Conservation (phyloP, 2,113 vertebrate genomes). For the Chionodraco myersi region DNA sequence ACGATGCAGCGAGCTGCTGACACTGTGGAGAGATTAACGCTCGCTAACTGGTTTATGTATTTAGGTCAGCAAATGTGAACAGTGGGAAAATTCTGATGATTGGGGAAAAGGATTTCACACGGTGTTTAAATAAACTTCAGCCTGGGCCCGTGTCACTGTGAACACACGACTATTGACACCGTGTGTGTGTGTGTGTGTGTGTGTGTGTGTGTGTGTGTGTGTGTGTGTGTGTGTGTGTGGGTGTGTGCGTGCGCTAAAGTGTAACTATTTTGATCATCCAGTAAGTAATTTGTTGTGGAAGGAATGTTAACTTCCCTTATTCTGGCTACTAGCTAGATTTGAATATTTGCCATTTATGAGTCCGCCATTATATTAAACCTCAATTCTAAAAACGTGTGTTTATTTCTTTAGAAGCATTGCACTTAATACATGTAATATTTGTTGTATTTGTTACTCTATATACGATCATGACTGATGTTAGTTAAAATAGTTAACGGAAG, state of each 20-base stretch:
- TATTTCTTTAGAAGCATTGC: no score
- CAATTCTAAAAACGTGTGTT: not conserved
- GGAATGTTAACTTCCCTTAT: not conserved
- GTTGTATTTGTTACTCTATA: no score
- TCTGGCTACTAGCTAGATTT: not conserved
- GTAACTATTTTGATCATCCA: not conserved
- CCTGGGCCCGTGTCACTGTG: not conserved
- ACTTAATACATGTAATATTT: no score
- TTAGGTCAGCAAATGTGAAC: slow-evolving; percentile 38
- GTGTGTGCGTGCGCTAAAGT: not conserved
- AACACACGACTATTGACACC: not conserved
- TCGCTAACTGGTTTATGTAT: slow-evolving; percentile 35
- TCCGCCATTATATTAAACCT: not conserved
- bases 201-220: not conserved
- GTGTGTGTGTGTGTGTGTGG: not conserved
- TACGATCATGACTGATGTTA: no score
- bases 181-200: slow-evolving; percentile 3
- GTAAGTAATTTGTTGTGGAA: not conserved
- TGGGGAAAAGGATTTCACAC: slow-evolving; percentile 17
- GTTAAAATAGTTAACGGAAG: no score
- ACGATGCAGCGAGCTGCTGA: slow-evolving; percentile 17
- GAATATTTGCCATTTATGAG: not conserved
- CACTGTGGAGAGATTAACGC: slow-evolving; percentile 28
- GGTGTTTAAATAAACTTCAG: slow-evolving; percentile 8
- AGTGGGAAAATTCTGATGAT: slow-evolving; percentile 19